phyloP scores from a whole-genome alignment of 2,797 vertebrate species.

The Chaunax sp. region DNA sequence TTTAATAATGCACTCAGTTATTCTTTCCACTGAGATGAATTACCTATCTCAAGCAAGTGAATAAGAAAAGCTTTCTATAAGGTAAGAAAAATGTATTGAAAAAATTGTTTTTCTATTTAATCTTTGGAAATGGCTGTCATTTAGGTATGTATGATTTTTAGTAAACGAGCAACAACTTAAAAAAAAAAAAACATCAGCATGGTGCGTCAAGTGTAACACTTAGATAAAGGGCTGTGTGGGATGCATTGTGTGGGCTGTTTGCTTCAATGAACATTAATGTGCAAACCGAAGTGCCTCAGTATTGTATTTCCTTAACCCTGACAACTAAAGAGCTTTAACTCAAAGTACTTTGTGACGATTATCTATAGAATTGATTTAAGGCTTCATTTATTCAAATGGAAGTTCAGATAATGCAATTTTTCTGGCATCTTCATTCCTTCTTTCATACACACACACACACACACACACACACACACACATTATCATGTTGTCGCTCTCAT shows the following conservation, averaged over 20 bases:
- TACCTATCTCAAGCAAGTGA: conserved; percentile 3
- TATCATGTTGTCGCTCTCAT: conserved; percentile 34
- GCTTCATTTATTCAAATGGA: conserved; percentile 18
- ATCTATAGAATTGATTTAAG: conserved; percentile 37
- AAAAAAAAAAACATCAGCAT: conserved; percentile 46
- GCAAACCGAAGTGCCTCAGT: conserved; percentile 41
- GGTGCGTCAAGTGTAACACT: conserved; percentile 44
- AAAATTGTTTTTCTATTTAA: not conserved
- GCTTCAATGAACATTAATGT: conserved; percentile 36
- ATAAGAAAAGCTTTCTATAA: not conserved
- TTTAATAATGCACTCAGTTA: not conserved
- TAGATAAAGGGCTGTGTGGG: conserved; percentile 50
- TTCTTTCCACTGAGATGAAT: not conserved
- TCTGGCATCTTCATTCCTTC: not conserved
- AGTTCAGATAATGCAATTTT: conserved; percentile 2
- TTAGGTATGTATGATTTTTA: conserved; percentile 17
- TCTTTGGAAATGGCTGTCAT: conserved; percentile 5
- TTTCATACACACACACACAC: not conserved
- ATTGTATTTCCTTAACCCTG: conserved; percentile 53
- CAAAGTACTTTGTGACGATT: conserved; percentile 36
- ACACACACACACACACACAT: conserved; percentile 9
- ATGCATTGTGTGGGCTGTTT: conserved; percentile 37
- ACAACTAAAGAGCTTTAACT: conserved; percentile 35
- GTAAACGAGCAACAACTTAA: conserved; percentile 28
- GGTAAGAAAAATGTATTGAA: conserved; percentile 10